Base-by-base conservation (phyloP, 2,888 invertebrate species). In the Ryuthela nishihirai region DNA sequence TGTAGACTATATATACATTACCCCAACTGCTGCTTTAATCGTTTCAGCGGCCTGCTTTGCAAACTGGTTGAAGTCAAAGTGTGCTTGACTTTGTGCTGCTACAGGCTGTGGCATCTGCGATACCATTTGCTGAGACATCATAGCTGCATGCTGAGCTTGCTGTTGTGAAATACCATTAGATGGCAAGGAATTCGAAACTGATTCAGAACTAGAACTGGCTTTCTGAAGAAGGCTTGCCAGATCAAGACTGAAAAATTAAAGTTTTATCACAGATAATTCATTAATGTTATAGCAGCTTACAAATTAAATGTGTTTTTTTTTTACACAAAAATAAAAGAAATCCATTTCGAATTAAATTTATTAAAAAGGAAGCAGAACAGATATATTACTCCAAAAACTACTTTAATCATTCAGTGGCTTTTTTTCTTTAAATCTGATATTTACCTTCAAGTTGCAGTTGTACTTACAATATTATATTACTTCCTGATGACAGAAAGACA, bases 21-120 rank as follows among this genome's bases (percentile, higher is more conserved):
- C 73, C 54, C 77, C 76, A 59, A 78, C 78, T 41, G 78, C 73
- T 62, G 78, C 74, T 70, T 81, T 81, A 60, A 80, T 76, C 64
- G 75, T 78, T 67, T 79, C 80, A 32, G 76, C 72, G 75, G 82
- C 74, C 65, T 75, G 71, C 49, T 73, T 73, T 44, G 71, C 71
- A 65, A 69, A 75, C 66, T 74, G 73, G 21, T 54, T 65, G 41
- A 64, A 45, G 23, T 59, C 62, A 45, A 55, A 65, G 23, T 64
- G 61, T 21, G 59, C 53, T 25, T 60, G 62, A 34, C 54, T 42
- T 15, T 39, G 60, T 21, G 49, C 35, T n/a, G 48, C 39, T 20
- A 54, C 60, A 17, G 25, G 42, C 17, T 47, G 52, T 24, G 44
- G 52, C 50, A 50, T 45, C 29, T 26, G 45, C 17, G 47, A 36